phyloP scores from a whole-genome alignment of 2,888 invertebrate species.

The Cistogaster globosa region DNA sequence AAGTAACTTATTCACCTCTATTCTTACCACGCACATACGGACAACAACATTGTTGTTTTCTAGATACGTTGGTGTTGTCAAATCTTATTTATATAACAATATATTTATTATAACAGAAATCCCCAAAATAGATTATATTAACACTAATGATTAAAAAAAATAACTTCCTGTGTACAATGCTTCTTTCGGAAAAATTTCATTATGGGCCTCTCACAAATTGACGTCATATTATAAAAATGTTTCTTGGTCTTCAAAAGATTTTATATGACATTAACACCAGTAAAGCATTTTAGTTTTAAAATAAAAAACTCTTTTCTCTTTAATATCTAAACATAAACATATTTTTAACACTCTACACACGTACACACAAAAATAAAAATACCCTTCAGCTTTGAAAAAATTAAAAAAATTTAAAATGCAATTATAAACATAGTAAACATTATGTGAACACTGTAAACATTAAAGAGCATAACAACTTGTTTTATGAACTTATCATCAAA shows the following conservation, averaged over 20 bases:
- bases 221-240: too few species aligned
- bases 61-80: too few species aligned
- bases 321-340: not conserved
- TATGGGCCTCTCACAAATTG: too few species aligned
- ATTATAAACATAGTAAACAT: not conserved
- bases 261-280: constrained; percentile 26
- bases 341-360: not conserved
- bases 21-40: too few species aligned
- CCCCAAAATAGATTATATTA: too few species aligned
- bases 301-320: constrained; percentile 26
- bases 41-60: too few species aligned
- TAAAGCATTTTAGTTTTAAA: constrained; percentile 20
- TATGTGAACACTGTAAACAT: constrained; percentile 8
- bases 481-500: not conserved
- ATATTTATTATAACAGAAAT: too few species aligned
- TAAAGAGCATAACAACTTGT: constrained; percentile 36
- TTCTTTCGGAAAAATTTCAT: too few species aligned
- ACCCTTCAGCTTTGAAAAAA: not conserved
- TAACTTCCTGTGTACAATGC: too few species aligned
- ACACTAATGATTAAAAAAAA: too few species aligned
- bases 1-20: too few species aligned
- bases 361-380: not conserved
- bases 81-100: too few species aligned
- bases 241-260: not conserved
- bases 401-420: not conserved